Evolutionary conservation across 2,888 invertebrate species (phyloP), one percentile per base, ranked within the genome.

Genomic region (Patella depressa): DNA sequence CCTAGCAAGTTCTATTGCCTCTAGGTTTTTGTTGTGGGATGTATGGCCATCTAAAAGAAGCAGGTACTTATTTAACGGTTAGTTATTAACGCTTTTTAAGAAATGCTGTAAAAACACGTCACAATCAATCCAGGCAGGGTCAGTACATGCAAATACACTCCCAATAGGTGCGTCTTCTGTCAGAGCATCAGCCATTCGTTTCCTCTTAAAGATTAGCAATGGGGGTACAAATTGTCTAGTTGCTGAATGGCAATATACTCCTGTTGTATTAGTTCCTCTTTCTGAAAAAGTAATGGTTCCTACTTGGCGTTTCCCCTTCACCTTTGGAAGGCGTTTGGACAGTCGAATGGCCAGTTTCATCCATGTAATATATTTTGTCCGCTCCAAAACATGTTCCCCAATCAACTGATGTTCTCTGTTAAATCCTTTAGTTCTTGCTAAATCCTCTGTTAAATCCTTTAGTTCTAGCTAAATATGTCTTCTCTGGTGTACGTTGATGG

Each of bases 321-420:
- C 15, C 71, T 53, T 77, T 77, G 1, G n/a, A 14, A 19, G 79
- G 81, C 59, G 80, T 81, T 53, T 80, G 81, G 0, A 84, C 83
- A 2, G 83, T 84, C 7, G 81, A 80, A 34, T 73, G 24, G 2
- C 79, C 80, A 29, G 83, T 83, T 72, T 81, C 81, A 73, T 82
- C 83, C 2, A 78, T 59, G 69, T 83, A 82, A 17, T 65, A 84
- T 24, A 24, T 24, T 19, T 83, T 80, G 3, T 81, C 57, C 53
- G 53, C 17, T 34, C 34, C 34, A 34, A 34, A 34, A 2, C 34
- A 34, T 34, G 34, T 34, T 34, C 34, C 34, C 2, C 34, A 34
- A 34, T 34, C 34, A 34, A 24, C 24, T 24, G 24, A 24, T n/a
- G n/a, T n/a, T n/a, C 24, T 24, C 24, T 24, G 24, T 24, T 24